These are phyloP conservation scores for Astyanax mexicanus DNA, from an alignment of 2,797 vertebrate genomes.

Conservation along the genomic window DNA sequence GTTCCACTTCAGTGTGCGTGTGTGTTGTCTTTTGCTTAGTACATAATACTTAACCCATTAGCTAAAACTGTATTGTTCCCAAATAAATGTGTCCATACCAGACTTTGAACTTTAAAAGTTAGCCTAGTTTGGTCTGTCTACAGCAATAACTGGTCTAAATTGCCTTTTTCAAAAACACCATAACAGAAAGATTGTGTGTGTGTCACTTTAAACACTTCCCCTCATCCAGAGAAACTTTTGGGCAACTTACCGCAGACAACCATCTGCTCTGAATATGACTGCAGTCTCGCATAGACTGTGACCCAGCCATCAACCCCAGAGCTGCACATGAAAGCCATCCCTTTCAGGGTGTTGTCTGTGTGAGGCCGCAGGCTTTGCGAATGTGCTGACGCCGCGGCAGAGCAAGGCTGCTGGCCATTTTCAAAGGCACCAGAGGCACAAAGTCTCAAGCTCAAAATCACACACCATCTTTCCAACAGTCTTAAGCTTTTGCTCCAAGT, in stretches of 20 bases:
- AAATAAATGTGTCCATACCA: slow-evolving; percentile 1
- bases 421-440: slow-evolving; percentile 27
- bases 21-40: slow-evolving; percentile 6
- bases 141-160: background rate
- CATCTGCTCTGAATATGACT: slow-evolving; percentile 43
- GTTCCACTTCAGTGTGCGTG: slow-evolving; percentile 18
- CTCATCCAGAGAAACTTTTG: background rate
- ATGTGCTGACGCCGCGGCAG: slow-evolving; percentile 70
- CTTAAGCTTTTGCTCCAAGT: slow-evolving; percentile 8
- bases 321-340: slow-evolving; percentile 59
- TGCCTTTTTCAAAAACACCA: background rate
- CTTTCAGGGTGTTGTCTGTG: slow-evolving; percentile 68
- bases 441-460: slow-evolving; percentile 11
- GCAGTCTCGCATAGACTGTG: slow-evolving; percentile 45
- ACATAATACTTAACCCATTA: slow-evolving; percentile 1
- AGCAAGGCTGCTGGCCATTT: slow-evolving; percentile 53
- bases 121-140: background rate
- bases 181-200: background rate
- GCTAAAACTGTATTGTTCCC: background rate
- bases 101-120: background rate
- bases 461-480: background rate
- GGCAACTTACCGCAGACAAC: background rate
- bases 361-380: slow-evolving; percentile 68
- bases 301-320: slow-evolving; percentile 52
- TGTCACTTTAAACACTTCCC: background rate